Conservation (phyloP, 2,113 vertebrate genomes). For the Anseranas semipalmata region DNA sequence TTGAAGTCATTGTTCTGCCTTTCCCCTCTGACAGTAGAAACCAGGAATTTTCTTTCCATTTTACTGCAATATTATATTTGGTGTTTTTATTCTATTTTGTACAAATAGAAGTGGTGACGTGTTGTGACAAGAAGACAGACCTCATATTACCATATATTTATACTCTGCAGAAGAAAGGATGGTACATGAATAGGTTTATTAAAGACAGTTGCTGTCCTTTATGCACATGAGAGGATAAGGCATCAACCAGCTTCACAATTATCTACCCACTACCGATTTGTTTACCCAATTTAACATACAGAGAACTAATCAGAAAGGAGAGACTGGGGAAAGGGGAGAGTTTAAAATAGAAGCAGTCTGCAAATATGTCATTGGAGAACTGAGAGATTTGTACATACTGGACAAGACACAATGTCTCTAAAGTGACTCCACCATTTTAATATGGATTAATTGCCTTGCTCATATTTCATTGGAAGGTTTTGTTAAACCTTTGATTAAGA, state of each 20-base stretch:
- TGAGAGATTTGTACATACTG: background rate
- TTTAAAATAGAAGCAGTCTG: slow-evolving; percentile 10
- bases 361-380: background rate
- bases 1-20: slow-evolving; percentile 68
- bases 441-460: background rate
- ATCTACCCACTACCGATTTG: slow-evolving; percentile 9
- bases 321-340: background rate
- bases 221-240: slow-evolving; percentile 37
- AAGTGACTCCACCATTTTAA: background rate
- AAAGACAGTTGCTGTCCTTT: slow-evolving; percentile 37
- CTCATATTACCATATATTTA: slow-evolving; percentile 76
- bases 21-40: slow-evolving; percentile 73
- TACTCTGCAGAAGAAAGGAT: slow-evolving; percentile 53
- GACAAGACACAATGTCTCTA: background rate
- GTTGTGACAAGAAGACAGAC: slow-evolving; percentile 78
- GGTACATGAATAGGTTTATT: slow-evolving; percentile 60
- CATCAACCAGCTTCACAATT: slow-evolving; percentile 13
- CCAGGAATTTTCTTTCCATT: slow-evolving; percentile 67
- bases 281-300: slow-evolving; percentile 28
- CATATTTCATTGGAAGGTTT: background rate
- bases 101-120: slow-evolving; percentile 72
- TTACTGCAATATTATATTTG: slow-evolving; percentile 75
- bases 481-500: background rate
- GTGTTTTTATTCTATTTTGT: slow-evolving; percentile 74
- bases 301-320: slow-evolving; percentile 52